Percentiles rank a stretch among this genome's conserved stretches.
These are phyloP conservation scores for Chymomyza procnemis DNA, from an alignment of 2,888 invertebrate species.

Conservation along the genomic window DNA sequence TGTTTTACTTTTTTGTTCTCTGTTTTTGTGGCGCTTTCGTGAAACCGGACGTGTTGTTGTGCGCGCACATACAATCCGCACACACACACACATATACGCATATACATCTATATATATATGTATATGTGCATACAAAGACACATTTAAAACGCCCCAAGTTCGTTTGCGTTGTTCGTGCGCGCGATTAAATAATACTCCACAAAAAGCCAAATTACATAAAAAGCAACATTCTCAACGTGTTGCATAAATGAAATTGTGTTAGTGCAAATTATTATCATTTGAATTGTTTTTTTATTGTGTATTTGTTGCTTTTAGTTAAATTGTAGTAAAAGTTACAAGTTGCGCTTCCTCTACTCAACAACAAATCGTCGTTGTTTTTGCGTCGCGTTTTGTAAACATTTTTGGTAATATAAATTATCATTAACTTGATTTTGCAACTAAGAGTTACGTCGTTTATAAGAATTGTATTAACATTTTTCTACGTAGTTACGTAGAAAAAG, in stretches of 20 bases:
- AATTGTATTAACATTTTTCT: neutral
- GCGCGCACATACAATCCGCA: conserved; percentile 38
- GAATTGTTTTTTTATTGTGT: conserved; percentile 11
- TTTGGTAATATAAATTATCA: neutral
- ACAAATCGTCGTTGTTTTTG: neutral
- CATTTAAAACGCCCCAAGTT: conserved; percentile 24
- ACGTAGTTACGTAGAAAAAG: neutral
- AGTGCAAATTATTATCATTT: conserved; percentile 6
- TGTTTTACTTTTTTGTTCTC: conserved; percentile 66
- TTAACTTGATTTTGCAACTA: neutral
- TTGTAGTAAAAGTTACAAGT: conserved; percentile 37
- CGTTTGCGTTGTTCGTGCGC: conserved; percentile 32
- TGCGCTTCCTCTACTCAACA: conserved; percentile 28
- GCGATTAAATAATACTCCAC: conserved; percentile 71
- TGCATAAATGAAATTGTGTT: conserved; percentile 35
- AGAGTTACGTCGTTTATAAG: neutral
- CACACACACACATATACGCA: conserved; percentile 21
- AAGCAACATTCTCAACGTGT: conserved; percentile 7
- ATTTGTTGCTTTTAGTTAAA: conserved; percentile 35
- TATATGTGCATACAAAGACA: conserved; percentile 3
- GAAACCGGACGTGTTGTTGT: conserved; percentile 60
- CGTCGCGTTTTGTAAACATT: neutral
- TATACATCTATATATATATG: conserved; percentile 24
- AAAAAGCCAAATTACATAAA: conserved; percentile 68
- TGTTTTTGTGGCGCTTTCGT: conserved; percentile 73